Percentiles rank a stretch among this genome's conserved stretches.
phyloP scores from a whole-genome alignment of 2,113 vertebrate species.

The Enhydra lutris region DNA sequence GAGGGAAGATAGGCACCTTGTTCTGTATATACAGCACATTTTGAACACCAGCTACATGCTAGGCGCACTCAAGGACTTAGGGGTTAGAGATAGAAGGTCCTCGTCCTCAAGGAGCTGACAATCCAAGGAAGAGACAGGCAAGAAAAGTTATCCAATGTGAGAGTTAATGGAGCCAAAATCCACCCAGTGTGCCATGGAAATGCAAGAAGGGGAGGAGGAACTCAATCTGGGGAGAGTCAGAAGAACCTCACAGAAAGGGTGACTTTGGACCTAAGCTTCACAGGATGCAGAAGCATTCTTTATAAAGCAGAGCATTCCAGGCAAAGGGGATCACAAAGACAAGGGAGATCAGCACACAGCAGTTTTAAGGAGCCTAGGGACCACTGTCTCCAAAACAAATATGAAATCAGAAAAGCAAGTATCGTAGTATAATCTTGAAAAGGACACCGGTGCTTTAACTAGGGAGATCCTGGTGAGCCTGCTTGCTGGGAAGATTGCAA shows the following conservation, averaged over 20 bases:
- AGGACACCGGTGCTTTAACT: neutral
- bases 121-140: neutral
- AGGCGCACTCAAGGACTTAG: neutral
- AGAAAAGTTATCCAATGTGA: neutral
- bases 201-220: neutral
- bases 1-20: neutral
- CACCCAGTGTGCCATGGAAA: neutral
- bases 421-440: neutral
- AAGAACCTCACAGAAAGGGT: neutral
- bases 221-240: no score
- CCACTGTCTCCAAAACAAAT: neutral
- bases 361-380: neutral
- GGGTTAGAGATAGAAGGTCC: neutral
- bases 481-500: neutral
- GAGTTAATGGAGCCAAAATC: neutral
- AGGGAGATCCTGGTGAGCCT: neutral
- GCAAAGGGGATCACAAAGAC: neutral
- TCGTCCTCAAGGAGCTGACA: neutral
- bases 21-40: neutral
- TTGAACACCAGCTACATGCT: neutral
- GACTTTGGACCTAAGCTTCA: neutral
- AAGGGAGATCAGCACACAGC: neutral
- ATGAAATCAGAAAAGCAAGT: neutral
- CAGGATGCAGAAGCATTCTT: neutral
- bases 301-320: neutral